A percentile compares a stretch with the other conserved stretches of the same genome.
These are phyloP conservation scores for Colostygia pectinataria DNA, from an alignment of 2,888 invertebrate genomes.

Conservation along the genomic window DNA sequence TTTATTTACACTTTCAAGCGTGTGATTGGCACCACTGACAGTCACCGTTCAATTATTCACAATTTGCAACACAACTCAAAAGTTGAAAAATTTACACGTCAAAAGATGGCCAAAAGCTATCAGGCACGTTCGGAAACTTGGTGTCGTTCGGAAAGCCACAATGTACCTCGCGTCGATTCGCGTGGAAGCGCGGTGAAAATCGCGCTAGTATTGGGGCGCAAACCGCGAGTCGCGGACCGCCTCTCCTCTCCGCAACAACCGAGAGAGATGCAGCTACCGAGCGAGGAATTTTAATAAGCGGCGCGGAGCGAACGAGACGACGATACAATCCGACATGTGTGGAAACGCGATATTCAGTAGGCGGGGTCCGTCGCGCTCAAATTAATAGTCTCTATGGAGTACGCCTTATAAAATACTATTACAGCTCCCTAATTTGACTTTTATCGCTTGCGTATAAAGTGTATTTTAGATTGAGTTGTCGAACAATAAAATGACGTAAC, in stretches of 20 bases:
- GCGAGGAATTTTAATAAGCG: conserved; percentile 82
- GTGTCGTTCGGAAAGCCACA: conserved; percentile 53
- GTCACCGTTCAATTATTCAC: conserved; percentile 51
- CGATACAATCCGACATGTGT: conserved; percentile 76
- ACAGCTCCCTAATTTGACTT: conserved; percentile 36
- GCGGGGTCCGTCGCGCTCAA: conserved; percentile 82
- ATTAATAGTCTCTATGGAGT: conserved; percentile 76
- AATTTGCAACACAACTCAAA: conserved; percentile 44
- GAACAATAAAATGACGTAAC: conserved; percentile 59
- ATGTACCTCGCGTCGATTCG: conserved; percentile 67
- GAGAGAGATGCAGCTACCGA: conserved; percentile 78
- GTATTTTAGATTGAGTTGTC: conserved; percentile 34
- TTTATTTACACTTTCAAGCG: conserved; percentile 18
- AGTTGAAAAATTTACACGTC: conserved; percentile 27
- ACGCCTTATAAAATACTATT: conserved; percentile 66
- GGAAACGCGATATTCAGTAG: conserved; percentile 78
- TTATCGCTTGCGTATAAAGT: conserved; percentile 39
- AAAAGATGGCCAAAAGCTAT: conserved; percentile 12
- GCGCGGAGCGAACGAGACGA: conserved; percentile 75
- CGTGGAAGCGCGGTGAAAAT: conserved; percentile 79
- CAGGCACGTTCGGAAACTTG: conserved; percentile 47
- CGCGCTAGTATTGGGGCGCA: conserved; percentile 78
- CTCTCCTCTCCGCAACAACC: conserved; percentile 57
- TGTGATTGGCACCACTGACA: conserved; percentile 27
- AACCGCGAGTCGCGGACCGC: conserved; percentile 61